Percentiles rank a stretch among this genome's conserved stretches.
These are phyloP conservation scores for Cynaeus angustus DNA, from an alignment of 2,888 invertebrate species.

Conservation along the genomic window DNA sequence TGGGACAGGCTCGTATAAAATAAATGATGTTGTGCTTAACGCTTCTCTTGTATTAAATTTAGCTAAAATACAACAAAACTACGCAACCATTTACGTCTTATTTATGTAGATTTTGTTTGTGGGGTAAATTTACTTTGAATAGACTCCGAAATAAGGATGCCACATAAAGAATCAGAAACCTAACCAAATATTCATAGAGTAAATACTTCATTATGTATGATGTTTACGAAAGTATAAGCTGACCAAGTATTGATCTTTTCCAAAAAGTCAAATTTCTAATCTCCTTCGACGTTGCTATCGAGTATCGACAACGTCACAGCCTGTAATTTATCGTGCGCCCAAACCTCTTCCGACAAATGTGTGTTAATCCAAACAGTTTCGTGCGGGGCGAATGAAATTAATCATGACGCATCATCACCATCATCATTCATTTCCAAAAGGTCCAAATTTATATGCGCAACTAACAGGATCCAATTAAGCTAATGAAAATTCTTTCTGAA, in stretches of 20 bases:
- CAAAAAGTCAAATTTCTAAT: neutral
- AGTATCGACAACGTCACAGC: neutral
- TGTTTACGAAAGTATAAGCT: neutral
- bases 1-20: too few relatives aligned
- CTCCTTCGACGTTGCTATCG: neutral
- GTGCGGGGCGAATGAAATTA: neutral
- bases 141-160: neutral
- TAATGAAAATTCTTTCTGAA: neutral
- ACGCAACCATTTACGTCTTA: neutral
- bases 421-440: slow-evolving; percentile 11
- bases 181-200: slow-evolving; percentile 1
- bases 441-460: slow-evolving; percentile 15
- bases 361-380: neutral
- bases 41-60: neutral
- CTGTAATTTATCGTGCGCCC: neutral
- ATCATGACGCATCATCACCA: slow-evolving; percentile 18
- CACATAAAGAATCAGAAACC: neutral
- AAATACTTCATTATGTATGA: slow-evolving; percentile 7
- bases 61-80: neutral
- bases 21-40: too few relatives aligned
- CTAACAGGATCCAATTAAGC: slow-evolving; percentile 19
- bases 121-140: slow-evolving; percentile 3
- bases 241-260: neutral
- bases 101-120: neutral
- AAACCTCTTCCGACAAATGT: slow-evolving; percentile 1